Evolutionary conservation across 2,888 invertebrate species (phyloP).

Genomic region (Lasioglossum zephyrum): DNA sequence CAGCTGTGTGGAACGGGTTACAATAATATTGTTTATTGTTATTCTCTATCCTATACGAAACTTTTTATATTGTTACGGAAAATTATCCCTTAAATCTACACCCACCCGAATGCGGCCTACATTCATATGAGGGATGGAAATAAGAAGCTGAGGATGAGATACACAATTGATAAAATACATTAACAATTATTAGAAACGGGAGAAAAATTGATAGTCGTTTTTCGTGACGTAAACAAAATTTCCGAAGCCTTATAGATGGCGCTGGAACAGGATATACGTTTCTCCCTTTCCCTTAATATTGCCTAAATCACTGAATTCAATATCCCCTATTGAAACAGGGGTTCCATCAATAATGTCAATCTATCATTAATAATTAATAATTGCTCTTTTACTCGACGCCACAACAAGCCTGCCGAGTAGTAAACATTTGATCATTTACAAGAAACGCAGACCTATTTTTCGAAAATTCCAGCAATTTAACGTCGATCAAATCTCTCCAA

Average conservation of each 20-base stretch:
- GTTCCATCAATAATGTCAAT: not conserved
- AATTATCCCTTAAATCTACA: not conserved
- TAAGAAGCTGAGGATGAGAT: not conserved
- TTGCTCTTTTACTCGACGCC: fast-evolving
- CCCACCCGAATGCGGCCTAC: not conserved
- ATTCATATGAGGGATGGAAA: not conserved
- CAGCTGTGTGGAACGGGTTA: not conserved
- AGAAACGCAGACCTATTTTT: not conserved
- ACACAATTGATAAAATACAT: not conserved
- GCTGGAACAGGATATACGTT: not conserved
- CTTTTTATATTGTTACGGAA: not conserved
- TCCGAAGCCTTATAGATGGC: not conserved
- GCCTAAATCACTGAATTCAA: not conserved
- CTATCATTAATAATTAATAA: no score
- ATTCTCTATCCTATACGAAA: not conserved
- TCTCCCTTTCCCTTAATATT: not conserved
- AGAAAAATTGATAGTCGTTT: not conserved
- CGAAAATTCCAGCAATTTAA: not conserved
- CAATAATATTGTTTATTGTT: not conserved
- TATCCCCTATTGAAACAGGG: not conserved
- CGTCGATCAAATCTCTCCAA: not conserved
- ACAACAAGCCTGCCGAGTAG: not conserved
- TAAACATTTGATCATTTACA: no score
- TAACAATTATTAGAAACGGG: not conserved
- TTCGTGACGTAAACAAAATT: not conserved